Evolutionary conservation across 2,797 vertebrate species (phyloP), one percentile per base, ranked within the genome.

Genomic region (Limnodromus scolopaceus): DNA sequence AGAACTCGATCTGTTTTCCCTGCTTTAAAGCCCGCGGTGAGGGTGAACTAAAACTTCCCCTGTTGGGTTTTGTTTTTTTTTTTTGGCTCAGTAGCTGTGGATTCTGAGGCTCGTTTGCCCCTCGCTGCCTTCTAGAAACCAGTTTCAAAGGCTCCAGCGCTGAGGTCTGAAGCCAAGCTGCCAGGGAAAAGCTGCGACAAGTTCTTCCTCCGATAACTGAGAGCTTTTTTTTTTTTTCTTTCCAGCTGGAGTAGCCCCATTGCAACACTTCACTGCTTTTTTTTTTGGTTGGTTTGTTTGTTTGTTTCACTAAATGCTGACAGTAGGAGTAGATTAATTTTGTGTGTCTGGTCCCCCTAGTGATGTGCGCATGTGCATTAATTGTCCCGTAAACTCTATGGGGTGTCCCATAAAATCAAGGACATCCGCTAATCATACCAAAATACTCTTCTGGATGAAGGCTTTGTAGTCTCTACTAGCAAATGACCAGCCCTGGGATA

Each of bases 1-100:
- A 96, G 90, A 41, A 39, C 78, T 68, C 4, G 36, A 38, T 84
- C 74, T 55, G 60, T 53, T 93, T 82, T 85, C 61, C 43, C 32
- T 75, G 13, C 77, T 66, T 23, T 11, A 87, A 72, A 80, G 72
- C 81, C 75, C n/a, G 75, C 7, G 41, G 81, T 79, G 78, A 23
- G 7, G 11, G 45, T 16, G 77, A 89, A 57, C 32, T 23, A 13
- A 91, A 87, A 34, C 81, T 70, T 79, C 2, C 22, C 24, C 45
- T 63, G 36, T 74, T 45, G 19, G 41, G 41, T 22, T 46, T 46
- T 22, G 11, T 20, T 18, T 45, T 45, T 45, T 45, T 20, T 60
- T 63, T 77, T 60, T 53, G 34, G 34, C 27, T 45, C n/a, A 70
- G 25, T 39, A 75, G 45, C 72, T 63, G 46, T 57, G 86, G 83